Base-by-base conservation (phyloP, 23 tunicate genomes). In the Corella eumyota region DNA sequence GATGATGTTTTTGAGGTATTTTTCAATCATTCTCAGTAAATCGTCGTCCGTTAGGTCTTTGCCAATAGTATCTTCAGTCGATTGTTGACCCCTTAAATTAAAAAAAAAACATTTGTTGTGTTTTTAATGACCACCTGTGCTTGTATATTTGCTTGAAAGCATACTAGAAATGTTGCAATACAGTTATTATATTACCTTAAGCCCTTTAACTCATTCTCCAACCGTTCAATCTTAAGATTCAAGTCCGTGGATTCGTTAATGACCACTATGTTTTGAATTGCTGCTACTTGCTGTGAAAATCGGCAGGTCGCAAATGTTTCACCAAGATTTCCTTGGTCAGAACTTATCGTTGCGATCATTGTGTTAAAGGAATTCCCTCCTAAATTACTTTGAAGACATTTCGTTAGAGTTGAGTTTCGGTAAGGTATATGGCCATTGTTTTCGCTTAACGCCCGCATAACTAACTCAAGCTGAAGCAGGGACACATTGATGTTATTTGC, bases 221-320 rank as follows among this genome's bases (percentile, higher is more conserved):
- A 48, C 21, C 71, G 71, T 25, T 79, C 75, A 50, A 92, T 90
- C 24, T 75, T 55, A 0, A 74, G 23, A 23, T 71, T 80, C 5
- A 72, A 47, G 47, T 92, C 98, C 6, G 57, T 72, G 20, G 67
- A 45, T 62, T 83, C 69, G 56, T 92, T 92, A 51, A 78, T 36
- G 15, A 66, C 52, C 34, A 95, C 75, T 32, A 60, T 46, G 66
- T 92, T 92, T 13, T 66, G 48, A 50, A 92, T 83, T 30, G 68
- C 56, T 24, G 81, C 81, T n/a, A 92, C 98, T 25, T 74, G 61
- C 49, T 92, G 98, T 22, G 91, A 93, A 52, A 92, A 92, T 21
- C 81, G 69, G 56, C 98, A 92, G 45, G 98, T 81, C 0, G 98
- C 76, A 21, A 92, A 50, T 0, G 92, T 67, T 50, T 92, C 98